Conservation (phyloP, 2,888 invertebrate species). For the Nebria salina region DNA sequence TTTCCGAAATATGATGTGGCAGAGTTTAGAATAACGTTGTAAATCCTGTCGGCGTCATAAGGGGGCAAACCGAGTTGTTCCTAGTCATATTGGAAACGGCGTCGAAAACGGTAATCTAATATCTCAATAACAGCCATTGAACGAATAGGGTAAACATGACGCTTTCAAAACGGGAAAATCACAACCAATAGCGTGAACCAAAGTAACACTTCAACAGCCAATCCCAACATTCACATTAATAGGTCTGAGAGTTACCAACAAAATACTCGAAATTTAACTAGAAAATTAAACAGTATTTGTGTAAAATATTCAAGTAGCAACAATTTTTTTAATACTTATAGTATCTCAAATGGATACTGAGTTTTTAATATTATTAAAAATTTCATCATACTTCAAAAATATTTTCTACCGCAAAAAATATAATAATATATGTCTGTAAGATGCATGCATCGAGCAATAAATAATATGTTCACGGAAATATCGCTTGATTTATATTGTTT, state of each 20-base stretch:
- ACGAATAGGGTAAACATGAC: not conserved
- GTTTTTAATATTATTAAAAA: not conserved
- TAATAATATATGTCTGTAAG: not conserved
- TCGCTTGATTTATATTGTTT: constrained; percentile 40
- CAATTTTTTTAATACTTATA: too few relatives aligned
- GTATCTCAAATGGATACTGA: too few relatives aligned
- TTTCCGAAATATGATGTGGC: not conserved
- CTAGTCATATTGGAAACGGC: not conserved
- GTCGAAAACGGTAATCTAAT: constrained; percentile 1
- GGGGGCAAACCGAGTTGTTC: not conserved
- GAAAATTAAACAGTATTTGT: not conserved
- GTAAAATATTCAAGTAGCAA: too few relatives aligned
- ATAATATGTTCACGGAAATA: constrained; percentile 20
- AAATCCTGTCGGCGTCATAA: not conserved
- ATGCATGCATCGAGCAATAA: not conserved
- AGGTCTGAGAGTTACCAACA: not conserved
- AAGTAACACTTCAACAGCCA: not conserved
- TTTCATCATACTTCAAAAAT: not conserved
- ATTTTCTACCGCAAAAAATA: not conserved
- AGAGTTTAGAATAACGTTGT: not conserved
- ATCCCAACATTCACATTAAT: not conserved
- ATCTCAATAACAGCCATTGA: not conserved
- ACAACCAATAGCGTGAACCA: not conserved
- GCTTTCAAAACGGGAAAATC: not conserved
- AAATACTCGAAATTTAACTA: not conserved